Conservation (phyloP, 1,140 invertebrate genomes). For the Aradophagus sp. region DNA sequence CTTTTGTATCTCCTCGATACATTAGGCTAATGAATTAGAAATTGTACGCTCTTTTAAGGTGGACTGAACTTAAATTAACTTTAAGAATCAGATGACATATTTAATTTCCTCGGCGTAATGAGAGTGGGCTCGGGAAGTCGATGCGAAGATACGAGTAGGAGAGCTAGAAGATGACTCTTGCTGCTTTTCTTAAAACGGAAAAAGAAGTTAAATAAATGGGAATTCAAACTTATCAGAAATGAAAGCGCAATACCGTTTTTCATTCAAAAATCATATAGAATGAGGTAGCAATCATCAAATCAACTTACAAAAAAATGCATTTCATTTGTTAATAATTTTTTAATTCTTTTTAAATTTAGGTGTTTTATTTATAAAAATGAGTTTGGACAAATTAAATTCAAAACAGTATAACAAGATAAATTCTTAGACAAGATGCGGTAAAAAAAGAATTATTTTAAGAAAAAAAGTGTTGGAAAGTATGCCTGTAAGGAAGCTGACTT, state of each 20-base stretch:
- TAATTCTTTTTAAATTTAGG: too few species aligned
- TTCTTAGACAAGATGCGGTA: too few species aligned
- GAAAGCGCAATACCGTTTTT: conserved; percentile 50
- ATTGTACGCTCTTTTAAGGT: conserved; percentile 60
- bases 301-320: too few species aligned
- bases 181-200: conserved; percentile 45
- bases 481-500: too few species aligned
- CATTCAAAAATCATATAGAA: conserved; percentile 35
- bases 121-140: conserved; percentile 63
- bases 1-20: conserved; percentile 56
- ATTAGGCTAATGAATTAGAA: conserved; percentile 69
- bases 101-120: conserved; percentile 71
- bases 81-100: conserved; percentile 72
- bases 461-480: too few species aligned
- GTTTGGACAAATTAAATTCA: too few species aligned
- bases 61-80: conserved; percentile 67
- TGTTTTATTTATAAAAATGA: too few species aligned
- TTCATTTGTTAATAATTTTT: too few species aligned
- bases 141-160: conserved; percentile 61
- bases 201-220: conserved; percentile 54
- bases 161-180: conserved; percentile 65
- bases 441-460: too few species aligned
- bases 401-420: too few species aligned
- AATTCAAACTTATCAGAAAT: conserved; percentile 63
- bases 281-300: too few species aligned